Evolutionary conservation across 2,113 vertebrate genomes (phyloP), one percentile per base, ranked within the genome.

Genomic region (Apus apus): DNA sequence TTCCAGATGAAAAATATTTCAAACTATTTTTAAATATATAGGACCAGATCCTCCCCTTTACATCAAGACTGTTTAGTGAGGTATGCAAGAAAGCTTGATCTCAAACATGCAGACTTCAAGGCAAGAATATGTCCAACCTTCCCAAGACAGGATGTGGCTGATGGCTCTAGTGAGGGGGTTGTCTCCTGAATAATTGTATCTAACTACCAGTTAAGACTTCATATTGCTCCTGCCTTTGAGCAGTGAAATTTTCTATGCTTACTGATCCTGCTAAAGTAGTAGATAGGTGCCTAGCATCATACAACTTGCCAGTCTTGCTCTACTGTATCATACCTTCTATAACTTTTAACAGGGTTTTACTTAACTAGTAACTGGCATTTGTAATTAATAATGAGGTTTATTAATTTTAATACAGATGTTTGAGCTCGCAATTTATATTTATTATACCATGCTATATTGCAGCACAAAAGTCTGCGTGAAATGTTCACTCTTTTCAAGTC

Each of bases 1-100:
- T 94, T 71, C 70, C 66, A 92, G 78, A 66, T 46, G 79, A 86
- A 96, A 97, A 93, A 80, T 79, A 79, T 94, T 85, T 96, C 76
- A 89, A 79, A 90, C 45, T 61, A 45, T 46, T 84, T 96, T 96
- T 74, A 87, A 95, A 93, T 51, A 84, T 21, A 61, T 43, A 89
- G 56, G 93, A 93, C 64, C 62, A 67, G 74, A 91, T 90, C 56
- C 38, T 95, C 36, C 76, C 51, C 53, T 92, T 77, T 89, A 90
- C 38, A 79, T 74, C 53, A 65, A 68, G 80, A 70, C 56, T 50
- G 32, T 90, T 95, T 50, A 70, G 56, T 88, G 91, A 95, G 91
- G 82, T 93, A 91, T 85, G 82, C 25, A 2, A 91, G 77, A 89
- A 95, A 90, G 82, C 80, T 93, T 78, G 27, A 81, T 92, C 78